phyloP scores from a whole-genome alignment of 2,113 vertebrate genomes.

The Grantiella picta region DNA sequence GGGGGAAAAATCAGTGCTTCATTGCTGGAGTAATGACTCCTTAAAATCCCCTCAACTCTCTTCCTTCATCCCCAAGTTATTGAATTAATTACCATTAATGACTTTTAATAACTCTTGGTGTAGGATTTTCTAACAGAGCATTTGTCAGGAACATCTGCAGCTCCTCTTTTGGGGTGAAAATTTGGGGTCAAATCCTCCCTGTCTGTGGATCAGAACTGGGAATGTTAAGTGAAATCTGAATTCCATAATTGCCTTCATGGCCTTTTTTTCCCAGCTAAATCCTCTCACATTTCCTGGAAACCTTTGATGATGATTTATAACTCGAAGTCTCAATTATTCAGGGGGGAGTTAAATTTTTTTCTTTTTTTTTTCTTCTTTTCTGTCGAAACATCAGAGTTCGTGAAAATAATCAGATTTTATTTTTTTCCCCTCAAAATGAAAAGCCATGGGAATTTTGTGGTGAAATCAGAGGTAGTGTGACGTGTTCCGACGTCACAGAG shows the following conservation, averaged over 20 bases:
- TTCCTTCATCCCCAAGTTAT: neutral
- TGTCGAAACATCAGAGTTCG: neutral
- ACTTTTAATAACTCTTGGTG: neutral
- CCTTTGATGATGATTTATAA: neutral
- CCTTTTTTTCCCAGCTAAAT: neutral
- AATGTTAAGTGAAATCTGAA: neutral
- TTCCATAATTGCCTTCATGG: neutral
- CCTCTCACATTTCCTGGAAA: neutral
- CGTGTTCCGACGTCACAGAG: neutral
- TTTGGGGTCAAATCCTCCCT: neutral
- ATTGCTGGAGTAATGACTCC: neutral
- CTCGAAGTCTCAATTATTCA: neutral
- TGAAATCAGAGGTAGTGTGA: neutral
- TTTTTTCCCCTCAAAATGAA: neutral
- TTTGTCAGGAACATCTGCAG: neutral
- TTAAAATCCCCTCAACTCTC: neutral
- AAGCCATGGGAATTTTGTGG: neutral
- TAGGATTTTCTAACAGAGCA: neutral
- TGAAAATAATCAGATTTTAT: neutral
- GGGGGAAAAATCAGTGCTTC: neutral
- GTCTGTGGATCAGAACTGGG: neutral
- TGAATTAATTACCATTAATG: neutral
- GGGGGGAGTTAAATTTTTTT: neutral
- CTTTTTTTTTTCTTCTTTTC: rapidly evolving
- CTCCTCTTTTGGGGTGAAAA: neutral